Base-by-base conservation (phyloP, 1,140 invertebrate species). In the Bombus superbus region DNA sequence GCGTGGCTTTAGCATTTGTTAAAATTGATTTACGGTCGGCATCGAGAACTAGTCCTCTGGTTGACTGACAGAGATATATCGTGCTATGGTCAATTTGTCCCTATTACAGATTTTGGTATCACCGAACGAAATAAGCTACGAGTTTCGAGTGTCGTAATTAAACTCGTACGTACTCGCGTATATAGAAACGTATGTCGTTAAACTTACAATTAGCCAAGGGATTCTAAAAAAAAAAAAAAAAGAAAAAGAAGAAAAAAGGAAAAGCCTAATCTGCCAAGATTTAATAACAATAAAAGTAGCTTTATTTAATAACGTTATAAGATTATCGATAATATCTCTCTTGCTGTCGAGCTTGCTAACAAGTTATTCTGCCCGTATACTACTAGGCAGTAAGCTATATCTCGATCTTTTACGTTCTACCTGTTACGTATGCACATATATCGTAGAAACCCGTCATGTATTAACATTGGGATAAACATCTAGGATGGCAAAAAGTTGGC, bases 21-120 rank as follows among this genome's bases (percentile, higher is more conserved):
- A 38, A 47, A 68, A 68, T 22, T 38, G 76, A 79, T 79, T 79
- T 79, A 66, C 40, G 42, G 25, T 47, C 76, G 6, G 2, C 3
- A 59, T 0, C 2, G 18, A 15, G 74, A 59, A 13, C 32, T 68
- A 68, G 22, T 25, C 35, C 15, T 10, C n/a, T 0, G 10, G 11
- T 8, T 22, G 35, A 4, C 25, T 28, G 59, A 64, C 18, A 44
- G 1, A 66, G 57, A 64, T 22, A 62, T 42, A 77, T 18, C 18
- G 47, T 28, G 22, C 2, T 5, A 11, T 15, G 22, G 25, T 3
- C 57, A 38, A 76, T 76, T 76, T 59, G 4, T 8, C 47, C 22
- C 10, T 75, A 38, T 75, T 69, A 40, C 9, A 11, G 68, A 40
- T 25, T 69, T 69, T 40, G 35, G 22, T 40, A 25, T 66, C 59